Base-by-base conservation (phyloP, 1,140 invertebrate genomes). In the Macrobrachium rosenbergii region DNA sequence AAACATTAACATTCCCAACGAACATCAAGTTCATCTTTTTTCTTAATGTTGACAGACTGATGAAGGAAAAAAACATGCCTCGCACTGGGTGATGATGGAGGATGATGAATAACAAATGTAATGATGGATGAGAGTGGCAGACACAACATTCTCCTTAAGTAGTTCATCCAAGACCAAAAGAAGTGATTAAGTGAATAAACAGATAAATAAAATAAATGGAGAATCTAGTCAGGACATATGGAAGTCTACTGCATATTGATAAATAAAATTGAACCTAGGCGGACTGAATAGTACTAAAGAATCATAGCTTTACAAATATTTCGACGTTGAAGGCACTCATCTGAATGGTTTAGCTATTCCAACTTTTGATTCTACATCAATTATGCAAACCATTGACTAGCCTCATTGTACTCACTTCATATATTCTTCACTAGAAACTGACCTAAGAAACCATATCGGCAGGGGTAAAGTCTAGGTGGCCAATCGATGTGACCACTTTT, bases 261-360 rank as follows among this genome's bases (percentile, higher is more conserved):
- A 75, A 75, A 75, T 37, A 75, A 75, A 16, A 64, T 23, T 43
- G 63, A 17, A 16, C 60, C 62, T 64, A 76, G 62, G 59, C 63
- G 23, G 52, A n/a, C 52, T 63, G 77, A 84, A 45, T 67, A 64
- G 10, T 17, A 16, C 37, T 59, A 62, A 67, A 28, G n/a, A 75
- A 64, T 62, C 28, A 17, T 64, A 67, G 19, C 16, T 64, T 67
- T 63, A 75, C 73, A 43, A 87, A 63, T 87, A 64, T 86, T 59
- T 79, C 77, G 83, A 86, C 67, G 64, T 59, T 64, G 80, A 88
- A 88, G 86, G 86, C 86, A 88, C 86, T 88, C 86, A 76, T 83
- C 79, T 88, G 86, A 88, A 88, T 88, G 86, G 86, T 82, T 82
- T 83, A 63, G 60, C 73, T 82, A 73, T 69, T 77, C 17, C 60